Base-by-base conservation (phyloP, 2,797 vertebrate species). In the Geotrypetes seraphini region DNA sequence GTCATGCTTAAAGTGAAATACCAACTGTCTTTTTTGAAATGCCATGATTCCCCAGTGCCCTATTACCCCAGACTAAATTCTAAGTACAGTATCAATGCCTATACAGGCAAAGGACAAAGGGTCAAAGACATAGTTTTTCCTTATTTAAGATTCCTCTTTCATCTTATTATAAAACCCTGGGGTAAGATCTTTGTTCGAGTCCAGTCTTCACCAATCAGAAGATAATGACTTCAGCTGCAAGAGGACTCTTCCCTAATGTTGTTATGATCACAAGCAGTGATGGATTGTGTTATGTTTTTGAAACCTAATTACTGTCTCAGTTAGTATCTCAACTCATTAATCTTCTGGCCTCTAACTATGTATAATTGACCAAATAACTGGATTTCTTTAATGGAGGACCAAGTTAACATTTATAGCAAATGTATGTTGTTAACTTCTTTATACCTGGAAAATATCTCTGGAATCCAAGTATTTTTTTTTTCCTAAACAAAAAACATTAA, bases 231-330 rank as follows among this genome's bases (percentile, higher is more conserved):
- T 61, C 66, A 78, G 67, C 74, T 81, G 68, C 76, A 80, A 76
- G 66, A 73, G 66, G 77, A 60, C 66, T 79, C 77, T 83, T 76
- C 75, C 71, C 69, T 80, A 84, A 82, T 75, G 73, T 79, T 72
- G 79, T 83, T 80, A 78, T 57, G 58, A 73, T 83, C 79, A 78
- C 68, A 79, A 85, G 82, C 78, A 75, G 81, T 96, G 91, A 95
- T 94, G 88, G 89, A 96, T 91, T 87, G 84, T 87, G 84, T 93
- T 92, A 88, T 91, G 88, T 87, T 97, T 92, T 89, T 89, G 87
- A 91, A 95, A 91, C 88, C 88, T 88, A 89, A 92, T 96, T 95
- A 94, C 82, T 79, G 86, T 94, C 91, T 84, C 64, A 56, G 57
- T 83, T 70, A 71, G 83, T 88, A 90, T 88, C 78, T 81, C 83